A percentile compares a stretch with the other conserved stretches of the same genome.
These are phyloP conservation scores for Amblyjoppa proteus DNA, from an alignment of 2,888 invertebrate species.

Conservation along the genomic window DNA sequence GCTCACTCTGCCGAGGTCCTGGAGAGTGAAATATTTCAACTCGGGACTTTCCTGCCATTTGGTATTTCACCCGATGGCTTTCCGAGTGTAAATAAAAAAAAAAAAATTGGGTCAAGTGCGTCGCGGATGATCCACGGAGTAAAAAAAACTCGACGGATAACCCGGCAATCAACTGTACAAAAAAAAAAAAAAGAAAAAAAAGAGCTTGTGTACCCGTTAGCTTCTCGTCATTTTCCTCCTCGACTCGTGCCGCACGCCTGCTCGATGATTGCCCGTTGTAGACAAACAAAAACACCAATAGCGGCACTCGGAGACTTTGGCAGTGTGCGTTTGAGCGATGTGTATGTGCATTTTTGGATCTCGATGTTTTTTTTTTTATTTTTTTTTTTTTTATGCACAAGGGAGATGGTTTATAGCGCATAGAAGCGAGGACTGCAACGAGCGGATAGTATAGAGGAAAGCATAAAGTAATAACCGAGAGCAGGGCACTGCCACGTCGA, in stretches of 20 bases:
- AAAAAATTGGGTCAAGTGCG: background rate
- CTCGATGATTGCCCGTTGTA: background rate
- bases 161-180: background rate
- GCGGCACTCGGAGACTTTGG: background rate
- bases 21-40: background rate
- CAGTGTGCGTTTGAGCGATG: background rate
- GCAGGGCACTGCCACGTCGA: slow-evolving; percentile 75
- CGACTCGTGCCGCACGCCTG: background rate
- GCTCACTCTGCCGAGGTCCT: too few species aligned
- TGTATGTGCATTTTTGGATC: slow-evolving; percentile 6
- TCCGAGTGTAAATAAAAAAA: background rate
- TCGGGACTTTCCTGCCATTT: background rate
- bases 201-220: background rate
- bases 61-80: background rate
- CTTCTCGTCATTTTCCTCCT: background rate
- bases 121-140: background rate
- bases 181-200: background rate
- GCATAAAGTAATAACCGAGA: slow-evolving; percentile 76
- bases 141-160: background rate
- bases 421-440: slow-evolving; percentile 56
- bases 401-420: slow-evolving; percentile 38
- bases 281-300: slow-evolving; percentile 6
- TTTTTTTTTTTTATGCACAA: background rate
- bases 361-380: background rate
- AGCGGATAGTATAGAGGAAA: slow-evolving; percentile 58